Evolutionary conservation across 2,113 vertebrate genomes (phyloP).

Genomic region (Illadopsis cleaveri): DNA sequence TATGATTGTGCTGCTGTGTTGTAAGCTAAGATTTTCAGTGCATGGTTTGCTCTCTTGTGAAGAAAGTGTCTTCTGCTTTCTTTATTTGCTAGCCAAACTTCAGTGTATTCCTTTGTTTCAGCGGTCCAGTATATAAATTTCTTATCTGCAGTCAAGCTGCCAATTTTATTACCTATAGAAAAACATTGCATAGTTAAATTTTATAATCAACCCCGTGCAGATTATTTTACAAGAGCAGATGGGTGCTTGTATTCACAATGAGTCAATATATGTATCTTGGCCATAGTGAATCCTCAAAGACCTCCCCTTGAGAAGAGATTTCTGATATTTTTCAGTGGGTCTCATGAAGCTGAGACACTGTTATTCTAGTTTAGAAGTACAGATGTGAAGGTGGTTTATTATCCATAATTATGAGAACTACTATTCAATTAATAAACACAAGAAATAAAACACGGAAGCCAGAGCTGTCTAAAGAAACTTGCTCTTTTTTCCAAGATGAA

Average conservation of each 20-base stretch:
- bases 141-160: slow-evolving; percentile 66
- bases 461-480: neutral
- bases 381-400: neutral
- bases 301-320: neutral
- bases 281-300: neutral
- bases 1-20: slow-evolving; percentile 56
- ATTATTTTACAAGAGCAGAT: neutral
- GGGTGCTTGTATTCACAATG: neutral
- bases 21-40: slow-evolving; percentile 53
- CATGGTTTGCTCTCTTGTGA: neutral
- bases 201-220: neutral
- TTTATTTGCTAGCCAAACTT: slow-evolving; percentile 64
- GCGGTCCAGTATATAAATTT: slow-evolving; percentile 71
- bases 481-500: neutral
- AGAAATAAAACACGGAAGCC: neutral
- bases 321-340: neutral
- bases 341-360: neutral
- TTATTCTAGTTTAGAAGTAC: neutral
- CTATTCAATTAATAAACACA: neutral
- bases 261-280: neutral
- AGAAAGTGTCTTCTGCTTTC: neutral
- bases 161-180: slow-evolving; percentile 41
- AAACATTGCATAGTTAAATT: neutral
- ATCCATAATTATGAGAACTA: neutral
- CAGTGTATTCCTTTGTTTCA: neutral